These are phyloP conservation scores for Laupala kohalensis DNA, from an alignment of 1,140 invertebrate genomes.

Conservation along the genomic window DNA sequence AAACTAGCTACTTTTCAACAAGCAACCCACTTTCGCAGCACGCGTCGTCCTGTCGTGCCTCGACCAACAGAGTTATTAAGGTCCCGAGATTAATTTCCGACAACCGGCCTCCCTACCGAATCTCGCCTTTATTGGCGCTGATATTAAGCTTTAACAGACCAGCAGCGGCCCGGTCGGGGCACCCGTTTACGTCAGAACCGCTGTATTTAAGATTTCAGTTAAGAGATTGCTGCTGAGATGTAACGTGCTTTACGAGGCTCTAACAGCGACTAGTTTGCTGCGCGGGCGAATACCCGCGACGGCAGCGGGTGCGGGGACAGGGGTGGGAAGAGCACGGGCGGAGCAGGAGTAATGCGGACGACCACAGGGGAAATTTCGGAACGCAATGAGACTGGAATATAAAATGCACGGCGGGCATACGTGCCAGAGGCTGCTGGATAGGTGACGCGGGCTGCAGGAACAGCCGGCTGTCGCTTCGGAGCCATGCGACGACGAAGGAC, in stretches of 20 bases:
- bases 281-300: background rate
- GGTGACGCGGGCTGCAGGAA: too few relatives aligned
- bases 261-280: background rate
- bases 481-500: too few relatives aligned
- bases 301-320: too few relatives aligned
- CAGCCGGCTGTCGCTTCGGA: too few relatives aligned
- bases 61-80: background rate
- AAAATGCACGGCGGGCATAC: background rate
- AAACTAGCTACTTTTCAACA: too few relatives aligned
- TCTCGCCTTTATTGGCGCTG: background rate
- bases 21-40: too few relatives aligned
- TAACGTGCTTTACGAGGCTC: background rate
- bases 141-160: background rate
- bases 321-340: too few relatives aligned
- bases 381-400: background rate
- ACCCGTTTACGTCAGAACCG: background rate
- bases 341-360: background rate
- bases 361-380: background rate
- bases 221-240: background rate
- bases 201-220: background rate
- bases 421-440: background rate
- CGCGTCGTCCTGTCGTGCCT: background rate
- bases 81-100: background rate
- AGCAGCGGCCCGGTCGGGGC: background rate
- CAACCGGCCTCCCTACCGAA: background rate